A percentile compares a stretch with the other conserved stretches of the same genome.
phyloP scores from a whole-genome alignment of 1,140 invertebrate species.

The Drosophila carrolli region DNA sequence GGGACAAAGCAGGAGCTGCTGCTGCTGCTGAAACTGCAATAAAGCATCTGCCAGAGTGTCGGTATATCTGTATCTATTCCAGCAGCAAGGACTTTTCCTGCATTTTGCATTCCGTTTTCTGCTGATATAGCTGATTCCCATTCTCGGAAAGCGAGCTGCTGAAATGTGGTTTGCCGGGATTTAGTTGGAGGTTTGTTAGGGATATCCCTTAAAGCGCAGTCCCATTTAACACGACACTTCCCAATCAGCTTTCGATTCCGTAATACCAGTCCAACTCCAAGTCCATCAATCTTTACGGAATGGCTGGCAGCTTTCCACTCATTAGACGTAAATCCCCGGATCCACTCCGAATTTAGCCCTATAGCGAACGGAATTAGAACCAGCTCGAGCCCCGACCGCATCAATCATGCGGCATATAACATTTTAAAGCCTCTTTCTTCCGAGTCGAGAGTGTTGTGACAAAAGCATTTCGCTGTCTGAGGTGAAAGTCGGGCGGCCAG shows the following conservation, averaged over 20 bases:
- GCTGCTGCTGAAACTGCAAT: constrained; percentile 74
- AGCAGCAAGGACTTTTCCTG: constrained; percentile 36
- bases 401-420: constrained; percentile 66
- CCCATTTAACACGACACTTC: background rate
- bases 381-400: constrained; percentile 46
- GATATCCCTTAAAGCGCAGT: constrained; percentile 13
- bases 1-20: constrained; percentile 21
- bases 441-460: constrained; percentile 65
- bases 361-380: constrained; percentile 28
- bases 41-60: constrained; percentile 51
- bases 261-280: background rate
- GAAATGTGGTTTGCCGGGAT: constrained; percentile 55
- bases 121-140: constrained; percentile 42
- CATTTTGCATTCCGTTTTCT: constrained; percentile 50
- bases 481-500: constrained; percentile 65
- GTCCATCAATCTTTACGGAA: constrained; percentile 48
- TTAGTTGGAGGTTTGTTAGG: constrained; percentile 19
- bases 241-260: constrained; percentile 30
- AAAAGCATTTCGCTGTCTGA: constrained; percentile 63
- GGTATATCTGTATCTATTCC: constrained; percentile 36
- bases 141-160: constrained; percentile 18
- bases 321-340: constrained; percentile 61
- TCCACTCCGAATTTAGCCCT: constrained; percentile 8
- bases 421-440: constrained; percentile 63
- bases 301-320: constrained; percentile 30